phyloP scores from a whole-genome alignment of 1,140 invertebrate genomes.

The Atta colombica region DNA sequence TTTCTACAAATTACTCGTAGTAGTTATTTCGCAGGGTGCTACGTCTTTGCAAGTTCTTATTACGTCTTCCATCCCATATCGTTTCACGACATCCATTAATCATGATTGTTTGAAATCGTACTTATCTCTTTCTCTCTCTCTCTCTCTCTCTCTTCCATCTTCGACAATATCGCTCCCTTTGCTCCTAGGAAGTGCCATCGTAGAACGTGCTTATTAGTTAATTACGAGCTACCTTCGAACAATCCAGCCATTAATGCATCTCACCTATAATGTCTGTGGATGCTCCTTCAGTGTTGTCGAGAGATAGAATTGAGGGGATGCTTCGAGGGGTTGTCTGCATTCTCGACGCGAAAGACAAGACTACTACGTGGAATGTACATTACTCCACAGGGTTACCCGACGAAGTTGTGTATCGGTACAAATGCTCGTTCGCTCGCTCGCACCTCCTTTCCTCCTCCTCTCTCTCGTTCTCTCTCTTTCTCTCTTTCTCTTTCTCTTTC shows the following conservation, averaged over 20 bases:
- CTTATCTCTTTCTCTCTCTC: no score
- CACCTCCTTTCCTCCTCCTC: no score
- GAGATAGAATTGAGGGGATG: constrained; percentile 40
- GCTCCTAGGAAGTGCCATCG: constrained; percentile 6
- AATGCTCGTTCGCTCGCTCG: constrained; percentile 1
- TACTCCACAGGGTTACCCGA: neutral
- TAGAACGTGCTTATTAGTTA: constrained; percentile 70
- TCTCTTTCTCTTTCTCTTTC: no score
- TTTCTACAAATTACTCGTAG: constrained; percentile 26
- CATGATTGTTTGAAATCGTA: constrained; percentile 60
- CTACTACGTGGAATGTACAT: constrained; percentile 51
- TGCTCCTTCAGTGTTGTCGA: constrained; percentile 49
- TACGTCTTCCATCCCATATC: constrained; percentile 18
- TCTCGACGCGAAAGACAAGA: constrained; percentile 28
- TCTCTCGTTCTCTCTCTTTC: no score
- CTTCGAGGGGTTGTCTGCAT: constrained; percentile 41
- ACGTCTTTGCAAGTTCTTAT: constrained; percentile 38
- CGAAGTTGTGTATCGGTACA: constrained; percentile 25
- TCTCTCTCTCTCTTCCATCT: neutral
- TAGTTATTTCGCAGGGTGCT: constrained; percentile 45
- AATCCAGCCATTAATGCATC: constrained; percentile 55
- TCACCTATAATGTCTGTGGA: constrained; percentile 40
- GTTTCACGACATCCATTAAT: constrained; percentile 67
- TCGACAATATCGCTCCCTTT: constrained; percentile 42
- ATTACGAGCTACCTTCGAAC: constrained; percentile 69